A percentile compares a stretch with the other conserved stretches of the same genome.
Evolutionary conservation across 2,797 vertebrate species (phyloP).

Genomic region (Myripristis murdjan): DNA sequence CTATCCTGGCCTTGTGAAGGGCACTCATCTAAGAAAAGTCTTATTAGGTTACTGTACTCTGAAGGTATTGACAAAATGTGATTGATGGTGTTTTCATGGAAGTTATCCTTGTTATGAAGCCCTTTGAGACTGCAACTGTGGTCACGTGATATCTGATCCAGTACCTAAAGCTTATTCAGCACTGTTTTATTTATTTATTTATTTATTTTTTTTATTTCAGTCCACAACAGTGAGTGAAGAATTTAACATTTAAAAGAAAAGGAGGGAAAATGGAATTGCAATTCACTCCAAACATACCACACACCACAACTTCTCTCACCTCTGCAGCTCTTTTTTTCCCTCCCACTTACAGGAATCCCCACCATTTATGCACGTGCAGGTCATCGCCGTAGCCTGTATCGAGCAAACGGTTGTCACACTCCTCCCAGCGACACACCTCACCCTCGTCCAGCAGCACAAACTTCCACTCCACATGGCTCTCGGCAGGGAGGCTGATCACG

Average conservation of each 20-base stretch:
- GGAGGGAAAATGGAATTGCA: neutral
- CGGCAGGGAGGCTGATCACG: conserved; percentile 85
- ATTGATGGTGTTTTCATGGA: too few relatives aligned
- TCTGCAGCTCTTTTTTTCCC: neutral
- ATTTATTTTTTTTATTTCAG: neutral
- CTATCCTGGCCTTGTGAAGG: neutral
- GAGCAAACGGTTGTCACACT: conserved; percentile 90
- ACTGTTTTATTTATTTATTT: neutral
- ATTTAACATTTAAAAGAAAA: conserved; percentile 40
- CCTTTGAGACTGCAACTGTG: too few relatives aligned
- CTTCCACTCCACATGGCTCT: conserved; percentile 93
- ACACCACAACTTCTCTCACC: neutral
- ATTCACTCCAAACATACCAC: neutral
- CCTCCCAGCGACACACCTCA: conserved; percentile 93
- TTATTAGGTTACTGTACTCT: neutral
- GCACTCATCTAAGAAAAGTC: neutral
- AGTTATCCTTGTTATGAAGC: too few relatives aligned
- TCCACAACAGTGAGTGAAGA: neutral
- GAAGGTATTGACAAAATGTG: too few relatives aligned
- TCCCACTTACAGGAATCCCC: conserved; percentile 86
- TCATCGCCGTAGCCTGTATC: conserved; percentile 87
- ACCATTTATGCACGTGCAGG: conserved; percentile 86
- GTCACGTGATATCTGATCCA: neutral
- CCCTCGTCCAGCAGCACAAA: conserved; percentile 93
- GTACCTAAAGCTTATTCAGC: neutral